Evolutionary conservation across 35 echinoderm and acorn worm species (phyloP), one percentile per base, ranked within the genome.

Genomic region (Diadema setosum): DNA sequence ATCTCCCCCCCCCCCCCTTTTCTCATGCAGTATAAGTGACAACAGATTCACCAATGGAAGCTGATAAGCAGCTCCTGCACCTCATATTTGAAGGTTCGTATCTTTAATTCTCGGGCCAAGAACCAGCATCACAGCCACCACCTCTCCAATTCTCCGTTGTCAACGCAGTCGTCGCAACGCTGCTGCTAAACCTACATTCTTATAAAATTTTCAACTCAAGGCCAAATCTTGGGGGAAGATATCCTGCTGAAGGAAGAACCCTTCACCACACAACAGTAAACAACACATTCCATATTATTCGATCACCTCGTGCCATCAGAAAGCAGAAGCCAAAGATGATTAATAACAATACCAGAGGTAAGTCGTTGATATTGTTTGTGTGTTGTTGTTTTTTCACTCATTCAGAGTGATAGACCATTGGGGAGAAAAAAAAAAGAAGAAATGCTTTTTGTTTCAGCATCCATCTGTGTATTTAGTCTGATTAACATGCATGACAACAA

Each of bases 31-130:
- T 41, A 78, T 44, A 78, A 78, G 35, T 5, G 73, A 78, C 73
- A 78, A n/a, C 44, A 78, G 73, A 78, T 39, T 78, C n/a, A 78
- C 73, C 73, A 78, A 78, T 78, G 73, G 73, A 78, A 78, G 73
- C 20, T 78, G 73, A 78, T 78, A 78, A 78, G 44, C 21, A n/a
- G 73, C 73, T 78, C 37, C 73, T 33, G n/a, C 67, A 73, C 67
- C 67, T 78, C 20, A 39, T 78, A 78, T 78, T 24, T 78, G 40
- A 78, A 25, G 40, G 73, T 78, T 78, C 73, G 7, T 78, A 78
- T 36, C 73, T 78, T 78, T 78, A 44, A 43, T 73, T 32, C 67
- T 30, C 35, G 27, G 17, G n/a, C n/a, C n/a, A n/a, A n/a, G n/a
- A n/a, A n/a, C n/a, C n/a, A n/a, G n/a, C n/a, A n/a, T n/a, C n/a